These are phyloP conservation scores for Ceratoteleas bidentatus DNA, from an alignment of 1,140 invertebrate species.

Conservation along the genomic window DNA sequence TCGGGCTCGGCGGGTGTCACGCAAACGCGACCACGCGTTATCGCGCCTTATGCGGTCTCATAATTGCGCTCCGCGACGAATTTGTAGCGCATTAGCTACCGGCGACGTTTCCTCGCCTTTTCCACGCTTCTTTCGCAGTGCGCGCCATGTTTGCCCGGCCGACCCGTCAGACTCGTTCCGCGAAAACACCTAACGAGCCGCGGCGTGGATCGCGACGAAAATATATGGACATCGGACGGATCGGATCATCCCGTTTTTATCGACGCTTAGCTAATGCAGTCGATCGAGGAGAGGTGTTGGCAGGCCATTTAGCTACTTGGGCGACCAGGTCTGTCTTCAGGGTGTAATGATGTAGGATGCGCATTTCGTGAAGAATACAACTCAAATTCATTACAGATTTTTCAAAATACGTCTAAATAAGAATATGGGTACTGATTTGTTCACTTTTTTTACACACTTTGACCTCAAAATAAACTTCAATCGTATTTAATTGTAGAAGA, in stretches of 20 bases:
- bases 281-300: not conserved
- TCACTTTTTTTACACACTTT: too few species aligned
- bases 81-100: slow-evolving; percentile 67
- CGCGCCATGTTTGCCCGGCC: slow-evolving; percentile 64
- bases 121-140: slow-evolving; percentile 64
- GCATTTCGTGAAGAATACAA: too few species aligned
- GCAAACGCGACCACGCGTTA: slow-evolving; percentile 64
- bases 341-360: too few species aligned
- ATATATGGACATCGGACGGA: slow-evolving; percentile 59
- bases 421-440: too few species aligned
- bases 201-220: slow-evolving; percentile 62
- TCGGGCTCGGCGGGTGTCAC: slow-evolving; percentile 62
- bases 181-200: slow-evolving; percentile 69
- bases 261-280: slow-evolving; percentile 29
- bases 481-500: too few species aligned
- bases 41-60: slow-evolving; percentile 61
- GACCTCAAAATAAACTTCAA: too few species aligned
- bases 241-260: slow-evolving; percentile 33
- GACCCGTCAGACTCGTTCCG: slow-evolving; percentile 70
- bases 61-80: slow-evolving; percentile 64
- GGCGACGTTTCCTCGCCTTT: slow-evolving; percentile 64
- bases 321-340: not conserved
- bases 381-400: too few species aligned
- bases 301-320: too few species aligned
- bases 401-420: too few species aligned